A percentile compares a stretch with the other conserved stretches of the same genome.
phyloP scores from a whole-genome alignment of 2,113 vertebrate species.

The Pelecanoides urinatrix region DNA sequence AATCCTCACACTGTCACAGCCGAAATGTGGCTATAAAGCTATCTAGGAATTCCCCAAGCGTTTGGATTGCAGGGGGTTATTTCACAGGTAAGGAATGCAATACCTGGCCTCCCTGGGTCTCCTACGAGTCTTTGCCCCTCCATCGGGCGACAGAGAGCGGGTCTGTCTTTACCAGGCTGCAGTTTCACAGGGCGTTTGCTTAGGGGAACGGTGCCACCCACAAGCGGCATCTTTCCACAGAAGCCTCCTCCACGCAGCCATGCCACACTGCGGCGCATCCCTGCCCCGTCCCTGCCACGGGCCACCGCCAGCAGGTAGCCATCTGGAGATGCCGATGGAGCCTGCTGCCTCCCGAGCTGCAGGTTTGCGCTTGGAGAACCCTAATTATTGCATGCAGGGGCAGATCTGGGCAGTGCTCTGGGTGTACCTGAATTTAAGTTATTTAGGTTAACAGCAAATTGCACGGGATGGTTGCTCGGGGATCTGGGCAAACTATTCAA shows the following conservation, averaged over 20 bases:
- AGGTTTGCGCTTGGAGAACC: neutral
- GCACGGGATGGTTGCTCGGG: neutral
- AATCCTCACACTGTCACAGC: neutral
- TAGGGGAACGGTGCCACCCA: neutral
- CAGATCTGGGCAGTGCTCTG: slow-evolving; percentile 53
- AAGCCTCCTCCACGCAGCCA: neutral
- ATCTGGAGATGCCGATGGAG: neutral
- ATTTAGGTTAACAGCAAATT: slow-evolving; percentile 50
- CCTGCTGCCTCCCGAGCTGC: neutral
- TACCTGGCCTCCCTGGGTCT: neutral
- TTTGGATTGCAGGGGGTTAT: neutral
- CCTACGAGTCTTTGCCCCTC: neutral
- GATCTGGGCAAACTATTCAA: slow-evolving; percentile 52
- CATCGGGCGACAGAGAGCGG: rapidly evolving
- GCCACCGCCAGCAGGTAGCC: neutral
- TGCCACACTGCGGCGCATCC: rapidly evolving
- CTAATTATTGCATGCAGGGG: slow-evolving; percentile 28
- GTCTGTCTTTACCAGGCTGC: neutral
- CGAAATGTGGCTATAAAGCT: neutral
- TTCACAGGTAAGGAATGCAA: slow-evolving; percentile 1
- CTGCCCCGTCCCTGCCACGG: rapidly evolving
- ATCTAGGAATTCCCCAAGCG: slow-evolving; percentile 5
- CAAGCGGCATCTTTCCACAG: neutral
- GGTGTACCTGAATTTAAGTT: slow-evolving; percentile 1
- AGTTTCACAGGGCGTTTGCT: rapidly evolving